phyloP scores from a whole-genome alignment of 2,113 vertebrate genomes.

The Parus major region DNA sequence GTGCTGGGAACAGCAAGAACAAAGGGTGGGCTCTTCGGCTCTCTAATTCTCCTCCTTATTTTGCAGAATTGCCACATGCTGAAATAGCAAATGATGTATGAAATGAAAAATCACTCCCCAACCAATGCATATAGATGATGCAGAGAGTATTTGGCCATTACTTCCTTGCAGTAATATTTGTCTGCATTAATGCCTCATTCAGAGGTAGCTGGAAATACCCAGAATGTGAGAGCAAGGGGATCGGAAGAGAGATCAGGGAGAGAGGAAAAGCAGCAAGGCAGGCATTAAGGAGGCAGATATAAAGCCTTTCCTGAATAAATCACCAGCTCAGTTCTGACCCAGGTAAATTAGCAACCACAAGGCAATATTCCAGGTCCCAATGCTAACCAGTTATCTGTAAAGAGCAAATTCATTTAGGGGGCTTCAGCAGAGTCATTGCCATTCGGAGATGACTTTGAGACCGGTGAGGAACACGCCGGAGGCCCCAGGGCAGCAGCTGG shows the following conservation, averaged over 20 bases:
- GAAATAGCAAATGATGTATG: slow-evolving; percentile 63
- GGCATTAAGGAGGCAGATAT: background rate
- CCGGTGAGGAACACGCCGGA: rapidly evolving
- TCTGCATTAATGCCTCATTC: slow-evolving; percentile 51
- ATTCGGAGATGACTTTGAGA: background rate
- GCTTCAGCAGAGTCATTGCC: background rate
- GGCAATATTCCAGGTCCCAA: background rate
- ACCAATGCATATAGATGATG: slow-evolving; percentile 47
- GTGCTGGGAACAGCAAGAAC: background rate
- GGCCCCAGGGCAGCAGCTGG: background rate
- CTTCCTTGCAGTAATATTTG: slow-evolving; percentile 51
- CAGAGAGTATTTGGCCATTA: slow-evolving; percentile 49
- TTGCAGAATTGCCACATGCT: slow-evolving; percentile 56
- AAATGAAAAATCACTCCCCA: slow-evolving; percentile 63
- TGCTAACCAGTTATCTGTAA: background rate
- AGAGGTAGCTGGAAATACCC: slow-evolving; percentile 31
- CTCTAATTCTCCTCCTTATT: slow-evolving; percentile 36
- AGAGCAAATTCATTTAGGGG: background rate
- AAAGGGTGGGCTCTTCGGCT: slow-evolving; percentile 14
- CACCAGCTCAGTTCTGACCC: background rate
- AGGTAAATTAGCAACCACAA: background rate
- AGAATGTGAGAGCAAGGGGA: slow-evolving; percentile 14
- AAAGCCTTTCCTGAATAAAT: background rate
- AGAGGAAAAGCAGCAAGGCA: background rate
- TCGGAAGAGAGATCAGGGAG: background rate